Evolutionary conservation across 2,888 invertebrate species (phyloP), one percentile per base, ranked within the genome.

Genomic region (Silvanus unidentatus): DNA sequence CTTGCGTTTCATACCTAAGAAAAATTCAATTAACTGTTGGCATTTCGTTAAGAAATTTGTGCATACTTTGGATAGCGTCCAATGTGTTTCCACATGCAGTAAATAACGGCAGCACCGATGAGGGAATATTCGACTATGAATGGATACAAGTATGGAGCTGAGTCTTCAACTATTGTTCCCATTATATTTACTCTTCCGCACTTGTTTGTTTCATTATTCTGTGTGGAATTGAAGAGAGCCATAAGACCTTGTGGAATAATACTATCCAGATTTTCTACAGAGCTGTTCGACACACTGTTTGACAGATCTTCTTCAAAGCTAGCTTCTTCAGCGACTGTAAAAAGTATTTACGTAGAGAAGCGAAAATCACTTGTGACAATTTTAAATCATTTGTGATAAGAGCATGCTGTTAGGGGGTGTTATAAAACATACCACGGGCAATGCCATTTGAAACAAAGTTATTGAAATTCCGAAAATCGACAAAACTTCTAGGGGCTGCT

Each of bases 41-140:
- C 28, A 28, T 12, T 32, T 32, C n/a, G n/a, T 32, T 32, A 22
- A 8, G n/a, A 32, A 32, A 32, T 12, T 4, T 16, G 28, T 36
- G 47, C 59, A 74, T 73, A 86, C 80, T 86, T 85, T 40, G 92
- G 88, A 73, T 89, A 86, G 66, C 88, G 82, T 45, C 92, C 92
- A 70, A 93, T 92, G 67, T 91, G 91, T 68, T 89, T 87, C 95
- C 95, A 96, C 91, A 95, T 95, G 42, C 94, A 89, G 70, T 92
- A 95, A 62, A 95, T 86, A 32, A 96, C 94, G 41, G 94, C 92
- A 40, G 95, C 93, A 13, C 94, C 94, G 64, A 97, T 93, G 53
- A 96, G 75, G 50, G 94, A 93, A 74, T 96, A 96, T 69, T 96
- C 92, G 63, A 96, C 91, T 64, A 94, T 93, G 73, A 95, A 95